Conservation (phyloP, 2,113 vertebrate species). For the Struthio camelus region DNA sequence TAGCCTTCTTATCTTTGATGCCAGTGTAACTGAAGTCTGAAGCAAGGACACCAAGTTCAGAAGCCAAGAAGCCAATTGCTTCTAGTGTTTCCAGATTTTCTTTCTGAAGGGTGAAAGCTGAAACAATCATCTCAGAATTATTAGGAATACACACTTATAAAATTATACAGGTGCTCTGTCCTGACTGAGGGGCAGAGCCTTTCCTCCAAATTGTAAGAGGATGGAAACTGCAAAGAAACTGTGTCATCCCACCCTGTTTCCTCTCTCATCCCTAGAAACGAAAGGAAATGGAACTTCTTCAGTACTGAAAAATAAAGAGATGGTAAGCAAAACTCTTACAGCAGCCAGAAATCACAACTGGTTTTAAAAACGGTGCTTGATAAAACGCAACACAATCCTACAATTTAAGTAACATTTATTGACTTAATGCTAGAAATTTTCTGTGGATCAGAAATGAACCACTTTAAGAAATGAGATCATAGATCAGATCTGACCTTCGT, state of each 20-base stretch:
- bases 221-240: background rate
- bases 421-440: background rate
- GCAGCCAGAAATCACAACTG: background rate
- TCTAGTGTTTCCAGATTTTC: slow-evolving; percentile 96
- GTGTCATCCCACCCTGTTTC: background rate
- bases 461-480: background rate
- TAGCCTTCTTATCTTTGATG: slow-evolving; percentile 94
- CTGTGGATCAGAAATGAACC: background rate
- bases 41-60: slow-evolving; percentile 86
- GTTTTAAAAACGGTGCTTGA: background rate
- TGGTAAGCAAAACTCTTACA: background rate
- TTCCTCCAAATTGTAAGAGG: background rate
- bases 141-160: background rate
- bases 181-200: background rate
- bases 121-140: slow-evolving; percentile 55
- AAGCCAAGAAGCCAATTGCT: slow-evolving; percentile 87
- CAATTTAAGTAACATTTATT: background rate
- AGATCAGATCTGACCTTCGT: background rate
- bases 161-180: background rate
- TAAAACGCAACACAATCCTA: background rate
- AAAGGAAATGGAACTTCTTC: background rate
- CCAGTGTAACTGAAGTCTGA: slow-evolving; percentile 97
- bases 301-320: background rate
- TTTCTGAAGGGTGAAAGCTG: slow-evolving; percentile 92
- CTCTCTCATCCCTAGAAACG: background rate